Conservation (phyloP, 2,113 vertebrate genomes). For the Gorilla gorilla region DNA sequence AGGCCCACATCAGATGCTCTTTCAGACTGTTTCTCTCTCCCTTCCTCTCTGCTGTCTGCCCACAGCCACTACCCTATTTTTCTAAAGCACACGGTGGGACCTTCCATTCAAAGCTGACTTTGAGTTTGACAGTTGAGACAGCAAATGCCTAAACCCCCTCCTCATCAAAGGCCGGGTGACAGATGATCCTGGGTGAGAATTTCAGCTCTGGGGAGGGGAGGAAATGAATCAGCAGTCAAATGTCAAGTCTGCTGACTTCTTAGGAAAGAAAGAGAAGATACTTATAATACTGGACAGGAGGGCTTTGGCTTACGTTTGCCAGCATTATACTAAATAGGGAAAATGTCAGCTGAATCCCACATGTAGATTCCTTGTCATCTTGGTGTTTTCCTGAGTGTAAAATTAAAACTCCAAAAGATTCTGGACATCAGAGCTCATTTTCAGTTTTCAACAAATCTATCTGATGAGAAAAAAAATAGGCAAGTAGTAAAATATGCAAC, state of each 20-base stretch:
- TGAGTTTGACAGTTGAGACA: background rate
- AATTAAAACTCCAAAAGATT: slow-evolving; percentile 15
- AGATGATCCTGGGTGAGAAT: slow-evolving; percentile 23
- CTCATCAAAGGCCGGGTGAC: slow-evolving; percentile 47
- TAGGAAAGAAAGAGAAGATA: slow-evolving; percentile 66
- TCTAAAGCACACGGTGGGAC: background rate
- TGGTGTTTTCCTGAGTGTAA: background rate
- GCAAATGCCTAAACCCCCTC: slow-evolving; percentile 10
- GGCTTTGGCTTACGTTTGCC: slow-evolving; percentile 63
- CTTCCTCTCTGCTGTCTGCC: background rate
- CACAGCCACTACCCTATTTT: background rate
- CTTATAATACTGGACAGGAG: slow-evolving; percentile 30
- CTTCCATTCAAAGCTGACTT: background rate
- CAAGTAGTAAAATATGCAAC: background rate
- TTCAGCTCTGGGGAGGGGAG: slow-evolving; percentile 42
- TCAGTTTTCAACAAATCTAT: background rate
- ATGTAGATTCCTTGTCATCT: background rate
- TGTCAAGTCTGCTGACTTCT: slow-evolving; percentile 62
- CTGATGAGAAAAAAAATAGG: background rate
- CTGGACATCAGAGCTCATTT: slow-evolving; percentile 5
- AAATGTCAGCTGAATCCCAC: slow-evolving; percentile 55
- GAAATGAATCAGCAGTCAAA: slow-evolving; percentile 67
- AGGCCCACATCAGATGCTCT: background rate
- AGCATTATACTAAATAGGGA: slow-evolving; percentile 1
- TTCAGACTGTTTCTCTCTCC: background rate